Evolutionary conservation across 2,888 invertebrate genomes (phyloP).

Genomic region (Volucella zonaria): DNA sequence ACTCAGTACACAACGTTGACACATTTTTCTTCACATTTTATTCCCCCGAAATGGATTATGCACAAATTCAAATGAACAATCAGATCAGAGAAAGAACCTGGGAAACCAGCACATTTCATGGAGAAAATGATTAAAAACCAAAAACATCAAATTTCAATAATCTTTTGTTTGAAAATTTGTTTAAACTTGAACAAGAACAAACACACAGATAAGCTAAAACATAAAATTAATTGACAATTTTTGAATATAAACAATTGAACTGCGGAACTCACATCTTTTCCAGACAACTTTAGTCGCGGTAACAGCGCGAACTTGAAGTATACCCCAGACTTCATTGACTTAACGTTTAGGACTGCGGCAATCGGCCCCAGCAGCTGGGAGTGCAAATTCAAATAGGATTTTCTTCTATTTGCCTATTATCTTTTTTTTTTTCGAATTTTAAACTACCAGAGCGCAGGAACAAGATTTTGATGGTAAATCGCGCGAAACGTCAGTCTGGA

Average conservation of each 20-base stretch:
- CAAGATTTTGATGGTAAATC: constrained; percentile 25
- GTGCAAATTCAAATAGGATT: constrained; percentile 48
- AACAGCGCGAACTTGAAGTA: constrained; percentile 82
- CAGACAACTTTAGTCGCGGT: constrained; percentile 83
- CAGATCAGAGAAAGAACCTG: constrained; percentile 8
- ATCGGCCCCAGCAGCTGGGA: constrained; percentile 47
- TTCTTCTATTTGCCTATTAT: constrained; percentile 22
- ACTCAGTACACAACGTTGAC: constrained; percentile 30
- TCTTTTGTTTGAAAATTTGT: not conserved
- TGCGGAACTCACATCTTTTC: constrained; percentile 82
- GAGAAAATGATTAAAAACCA: not conserved
- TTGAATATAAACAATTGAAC: constrained; percentile 18
- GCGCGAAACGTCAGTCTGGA: constrained; percentile 37
- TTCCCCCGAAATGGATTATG: constrained; percentile 20
- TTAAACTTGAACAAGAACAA: constrained; percentile 2
- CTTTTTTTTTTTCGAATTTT: not conserved
- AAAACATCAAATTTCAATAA: not conserved
- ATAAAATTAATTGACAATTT: constrained; percentile 35
- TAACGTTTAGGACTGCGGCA: constrained; percentile 80
- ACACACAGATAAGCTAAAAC: constrained; percentile 32
- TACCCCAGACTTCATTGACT: constrained; percentile 82
- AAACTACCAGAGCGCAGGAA: constrained; percentile 34
- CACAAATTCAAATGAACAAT: constrained; percentile 3
- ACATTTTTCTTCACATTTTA: constrained; percentile 37
- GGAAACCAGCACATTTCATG: constrained; percentile 40